These are phyloP conservation scores for Hetaerina titia DNA, from an alignment of 2,888 invertebrate genomes.

Conservation along the genomic window DNA sequence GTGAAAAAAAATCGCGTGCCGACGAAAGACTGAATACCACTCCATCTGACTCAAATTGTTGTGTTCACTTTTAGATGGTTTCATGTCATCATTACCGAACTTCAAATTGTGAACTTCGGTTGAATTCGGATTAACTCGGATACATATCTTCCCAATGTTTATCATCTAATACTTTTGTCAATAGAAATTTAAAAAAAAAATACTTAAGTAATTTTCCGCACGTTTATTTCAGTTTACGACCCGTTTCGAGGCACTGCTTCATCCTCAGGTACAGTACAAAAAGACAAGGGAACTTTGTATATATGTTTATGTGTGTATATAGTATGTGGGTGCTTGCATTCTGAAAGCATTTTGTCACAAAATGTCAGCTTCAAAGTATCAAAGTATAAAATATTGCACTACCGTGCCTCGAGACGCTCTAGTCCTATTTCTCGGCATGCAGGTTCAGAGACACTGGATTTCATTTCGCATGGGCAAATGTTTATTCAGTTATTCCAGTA, in stretches of 20 bases:
- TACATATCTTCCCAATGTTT: neutral
- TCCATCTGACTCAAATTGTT: too few species aligned
- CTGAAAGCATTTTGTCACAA: neutral
- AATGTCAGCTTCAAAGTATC: neutral
- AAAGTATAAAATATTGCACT: neutral
- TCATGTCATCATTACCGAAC: neutral
- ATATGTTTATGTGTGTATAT: neutral
- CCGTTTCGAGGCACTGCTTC: constrained; percentile 10
- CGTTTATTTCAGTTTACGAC: constrained; percentile 17
- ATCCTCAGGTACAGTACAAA: constrained; percentile 1
- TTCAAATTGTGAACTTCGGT: neutral
- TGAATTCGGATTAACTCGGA: neutral
- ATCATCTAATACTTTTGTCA: neutral
- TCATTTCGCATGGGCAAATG: neutral
- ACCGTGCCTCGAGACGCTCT: neutral
- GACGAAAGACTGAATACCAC: too few species aligned
- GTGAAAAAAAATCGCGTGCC: too few species aligned
- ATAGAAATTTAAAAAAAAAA: neutral
- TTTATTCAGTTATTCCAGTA: too few species aligned
- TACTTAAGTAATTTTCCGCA: constrained; percentile 17
- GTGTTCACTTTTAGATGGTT: too few species aligned
- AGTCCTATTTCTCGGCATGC: neutral
- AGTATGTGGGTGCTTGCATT: neutral
- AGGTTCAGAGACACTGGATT: neutral
- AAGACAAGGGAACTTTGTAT: neutral